Conservation (phyloP, 2,888 invertebrate species). For the Lasioglossum oenotherae region DNA sequence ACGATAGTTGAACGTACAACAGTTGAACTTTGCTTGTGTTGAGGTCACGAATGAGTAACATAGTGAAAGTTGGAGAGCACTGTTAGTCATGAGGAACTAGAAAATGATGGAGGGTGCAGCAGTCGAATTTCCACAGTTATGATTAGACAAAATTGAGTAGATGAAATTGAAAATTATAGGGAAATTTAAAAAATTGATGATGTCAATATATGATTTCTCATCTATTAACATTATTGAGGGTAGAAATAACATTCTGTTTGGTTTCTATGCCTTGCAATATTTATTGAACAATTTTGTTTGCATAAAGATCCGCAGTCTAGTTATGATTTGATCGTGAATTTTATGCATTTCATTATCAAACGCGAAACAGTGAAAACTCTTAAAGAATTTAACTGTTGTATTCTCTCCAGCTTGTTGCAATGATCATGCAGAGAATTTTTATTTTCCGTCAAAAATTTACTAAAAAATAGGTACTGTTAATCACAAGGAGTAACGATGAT, state of each 20-base stretch:
- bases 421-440: no score
- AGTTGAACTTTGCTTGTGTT: background rate
- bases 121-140: background rate
- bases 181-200: no score
- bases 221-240: no score
- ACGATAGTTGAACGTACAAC: background rate
- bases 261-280: no score
- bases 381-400: background rate
- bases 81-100: background rate
- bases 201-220: no score
- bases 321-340: no score
- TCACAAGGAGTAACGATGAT: background rate
- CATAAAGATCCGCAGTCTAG: no score
- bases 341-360: no score
- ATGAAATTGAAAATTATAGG: no score
- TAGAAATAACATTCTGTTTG: no score
- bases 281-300: no score
- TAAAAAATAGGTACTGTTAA: background rate
- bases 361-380: no score
- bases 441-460: background rate
- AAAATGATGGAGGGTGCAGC: background rate
- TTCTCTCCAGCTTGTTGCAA: background rate
- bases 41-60: background rate
- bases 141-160: background rate
- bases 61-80: background rate